Evolutionary conservation across 2,797 vertebrate genomes (phyloP), one percentile per base, ranked within the genome.

Genomic region (Rhabdomys pumilio): DNA sequence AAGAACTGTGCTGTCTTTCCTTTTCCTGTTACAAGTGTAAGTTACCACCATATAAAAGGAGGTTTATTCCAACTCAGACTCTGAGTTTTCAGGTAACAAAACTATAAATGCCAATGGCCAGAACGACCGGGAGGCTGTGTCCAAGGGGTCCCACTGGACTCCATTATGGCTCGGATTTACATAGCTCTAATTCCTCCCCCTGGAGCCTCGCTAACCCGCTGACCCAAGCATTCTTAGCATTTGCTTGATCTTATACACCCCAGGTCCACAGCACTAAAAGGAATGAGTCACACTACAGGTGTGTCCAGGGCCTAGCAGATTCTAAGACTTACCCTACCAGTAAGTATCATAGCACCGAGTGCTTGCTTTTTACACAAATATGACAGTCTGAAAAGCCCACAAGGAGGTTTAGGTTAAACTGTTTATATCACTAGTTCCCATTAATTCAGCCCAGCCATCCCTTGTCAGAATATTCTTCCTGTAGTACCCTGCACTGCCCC

Each of bases 401-500:
- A 50, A 85, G 47, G 67, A 55, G 26, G 41, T 44, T 87, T 72
- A 41, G 65, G 24, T 84, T 86, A 80, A 93, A 69, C 47, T 83
- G 57, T 94, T 89, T 38, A 8, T 34, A n/a, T 72, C 72, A 72
- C 41, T 80, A 63, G 76, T 59, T 91, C 76, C 79, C 63, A 73
- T 69, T 61, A 82, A 90, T 83, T 73, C 90, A 92, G 67, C 22
- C 57, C n/a, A 90, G 41, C 11, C 10, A 20, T 24, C 87, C 41
- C 72, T 34, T 22, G 72, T 47, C 72, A 34, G 47, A 53, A 20
- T 38, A 29, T 19, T 15, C 77, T 44, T 82, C 73, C 65, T 72
- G 3, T 44, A 31, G 22, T 1, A 0, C 26, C 67, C 80, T 11
- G n/a, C 29, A 44, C 10, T 12, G 55, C 79, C 79, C 81, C 76